Evolutionary conservation across 2,888 invertebrate genomes (phyloP), one percentile per base, ranked within the genome.

Genomic region (Limnephilus auricula): DNA sequence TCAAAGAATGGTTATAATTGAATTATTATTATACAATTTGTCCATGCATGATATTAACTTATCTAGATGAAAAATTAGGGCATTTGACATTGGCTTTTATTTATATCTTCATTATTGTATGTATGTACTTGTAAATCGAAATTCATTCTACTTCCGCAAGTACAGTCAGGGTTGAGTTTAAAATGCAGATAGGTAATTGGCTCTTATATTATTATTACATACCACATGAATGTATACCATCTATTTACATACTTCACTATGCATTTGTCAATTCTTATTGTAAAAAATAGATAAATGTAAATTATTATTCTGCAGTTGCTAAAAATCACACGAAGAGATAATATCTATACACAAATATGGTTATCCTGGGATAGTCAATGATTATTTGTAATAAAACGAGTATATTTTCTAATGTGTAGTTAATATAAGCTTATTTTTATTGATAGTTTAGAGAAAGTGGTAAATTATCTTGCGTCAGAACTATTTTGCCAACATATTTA

Each of bases 211-310:
- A 18, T 80, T 80, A 80, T 80, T 80, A n/a, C n/a, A n/a, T n/a
- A 80, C 80, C 13, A 15, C 32, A 31, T 18, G 18, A 32, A 80
- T 80, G 80, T 80, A 32, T 80, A 4, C 80, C 13, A 32, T 80
- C 32, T 80, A 80, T 15, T 80, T 80, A 31, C 15, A 45, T 45
- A 45, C 13, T 31, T 80, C 2, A 80, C 32, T 32, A 80, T 31
- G 80, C 80, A 80, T 32, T 65, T 80, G 80, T 80, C 80, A 80
- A 32, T 80, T 80, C 18, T 80, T 15, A 80, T 80, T 80, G 80
- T 80, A 32, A 32, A 80, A 80, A 80, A 80, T 80, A 32, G 32
- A 13, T 80, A 80, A 79, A 79, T 31, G 32, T 32, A 80, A 32
- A 80, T 80, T 80, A 31, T 79, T 79, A 32, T 32, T 80, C 65